Evolutionary conservation across 2,113 vertebrate genomes (phyloP).

Genomic region (Connochaetes taurinus): DNA sequence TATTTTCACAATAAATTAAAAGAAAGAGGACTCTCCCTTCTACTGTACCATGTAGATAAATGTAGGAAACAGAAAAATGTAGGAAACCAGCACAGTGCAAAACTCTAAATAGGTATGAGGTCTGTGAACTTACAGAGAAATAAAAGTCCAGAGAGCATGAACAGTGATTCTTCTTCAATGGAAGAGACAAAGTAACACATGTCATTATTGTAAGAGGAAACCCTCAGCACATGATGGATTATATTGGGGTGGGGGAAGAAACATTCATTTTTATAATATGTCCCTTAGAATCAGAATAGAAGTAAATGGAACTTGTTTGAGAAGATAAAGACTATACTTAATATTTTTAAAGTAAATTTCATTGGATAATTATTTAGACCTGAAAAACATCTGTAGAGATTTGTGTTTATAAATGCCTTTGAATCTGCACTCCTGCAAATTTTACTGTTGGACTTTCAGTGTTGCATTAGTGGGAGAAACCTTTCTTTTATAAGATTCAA

Average conservation of each 20-base stretch:
- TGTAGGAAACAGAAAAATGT: background rate
- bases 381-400: background rate
- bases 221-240: background rate
- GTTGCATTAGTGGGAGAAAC: background rate
- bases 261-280: background rate
- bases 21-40: background rate
- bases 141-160: background rate
- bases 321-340: background rate
- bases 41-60: background rate
- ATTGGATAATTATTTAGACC: background rate
- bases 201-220: background rate
- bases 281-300: background rate
- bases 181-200: background rate
- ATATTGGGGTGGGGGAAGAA: background rate
- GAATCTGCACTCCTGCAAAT: background rate
- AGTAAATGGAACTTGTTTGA: background rate
- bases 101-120: background rate
- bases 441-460: background rate
- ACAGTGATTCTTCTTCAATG: background rate
- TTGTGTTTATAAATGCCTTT: background rate
- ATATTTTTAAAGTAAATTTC: background rate
- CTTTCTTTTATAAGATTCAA: background rate
- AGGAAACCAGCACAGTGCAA: rapidly evolving
- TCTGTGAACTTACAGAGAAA: background rate
- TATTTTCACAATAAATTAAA: background rate